These are phyloP conservation scores for Drosophila nigricruria DNA, from an alignment of 2,888 invertebrate genomes.

Conservation along the genomic window DNA sequence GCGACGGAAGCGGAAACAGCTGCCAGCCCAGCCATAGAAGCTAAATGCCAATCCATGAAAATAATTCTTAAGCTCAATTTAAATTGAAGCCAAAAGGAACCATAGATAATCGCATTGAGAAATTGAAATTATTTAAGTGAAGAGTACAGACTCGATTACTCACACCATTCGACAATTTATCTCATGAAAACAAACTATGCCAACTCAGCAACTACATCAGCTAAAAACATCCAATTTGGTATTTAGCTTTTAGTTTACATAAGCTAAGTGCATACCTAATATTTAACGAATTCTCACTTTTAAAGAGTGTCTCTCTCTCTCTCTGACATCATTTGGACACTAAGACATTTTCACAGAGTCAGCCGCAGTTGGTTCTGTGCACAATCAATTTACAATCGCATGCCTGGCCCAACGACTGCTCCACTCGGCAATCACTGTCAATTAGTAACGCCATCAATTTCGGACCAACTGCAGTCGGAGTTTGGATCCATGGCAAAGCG, in stretches of 20 bases:
- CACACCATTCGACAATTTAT: neutral
- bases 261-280: neutral
- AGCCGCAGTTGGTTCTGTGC: neutral
- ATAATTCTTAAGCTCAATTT: constrained; percentile 1
- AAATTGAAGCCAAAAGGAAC: neutral
- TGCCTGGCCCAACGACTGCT: neutral
- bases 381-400: constrained; percentile 15
- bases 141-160: neutral
- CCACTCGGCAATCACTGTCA: constrained; percentile 19
- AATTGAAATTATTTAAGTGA: neutral
- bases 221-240: neutral
- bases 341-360: neutral
- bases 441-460: constrained; percentile 33
- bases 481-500: constrained; percentile 1
- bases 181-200: neutral
- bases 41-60: constrained; percentile 2
- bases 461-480: constrained; percentile 8
- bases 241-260: neutral
- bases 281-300: neutral
- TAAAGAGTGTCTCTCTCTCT: neutral
- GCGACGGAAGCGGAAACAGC: constrained; percentile 40
- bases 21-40: constrained; percentile 20
- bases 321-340: neutral
- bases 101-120: neutral
- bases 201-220: neutral